Percentiles rank a stretch among this genome's conserved stretches.
These are phyloP conservation scores for Strigops habroptila DNA, from an alignment of 2,113 vertebrate species.

Conservation along the genomic window DNA sequence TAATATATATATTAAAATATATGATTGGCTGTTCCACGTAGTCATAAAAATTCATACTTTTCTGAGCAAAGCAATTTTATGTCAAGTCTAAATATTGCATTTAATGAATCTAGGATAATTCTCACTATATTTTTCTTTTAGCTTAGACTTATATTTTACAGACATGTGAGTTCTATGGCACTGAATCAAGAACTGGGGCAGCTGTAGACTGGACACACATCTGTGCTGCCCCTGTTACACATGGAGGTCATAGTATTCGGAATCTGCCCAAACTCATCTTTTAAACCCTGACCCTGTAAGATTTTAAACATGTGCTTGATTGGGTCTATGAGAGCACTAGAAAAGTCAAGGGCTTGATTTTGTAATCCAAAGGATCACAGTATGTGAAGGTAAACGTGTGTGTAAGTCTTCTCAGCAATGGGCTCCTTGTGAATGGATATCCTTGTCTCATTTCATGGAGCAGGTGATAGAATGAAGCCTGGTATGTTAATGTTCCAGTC, in stretches of 20 bases:
- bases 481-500: not conserved
- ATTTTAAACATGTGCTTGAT: not conserved
- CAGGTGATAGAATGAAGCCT: not conserved
- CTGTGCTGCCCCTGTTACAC: not conserved
- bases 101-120: not conserved
- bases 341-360: not conserved
- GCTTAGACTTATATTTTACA: not conserved
- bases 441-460: not conserved
- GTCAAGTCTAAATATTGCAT: not conserved
- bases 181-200: not conserved
- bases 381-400: accelerated
- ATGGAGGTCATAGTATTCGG: not conserved
- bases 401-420: not conserved
- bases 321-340: not conserved
- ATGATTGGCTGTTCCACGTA: not conserved
- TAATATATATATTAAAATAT: too few relatives aligned
- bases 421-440: not conserved
- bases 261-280: not conserved
- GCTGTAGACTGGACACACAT: not conserved
- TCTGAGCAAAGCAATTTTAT: not conserved
- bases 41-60: not conserved
- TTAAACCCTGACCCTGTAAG: not conserved
- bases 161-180: not conserved
- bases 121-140: not conserved
- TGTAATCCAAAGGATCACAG: not conserved